phyloP scores from a whole-genome alignment of 2,797 vertebrate genomes.

The Micrastur ruficollis region DNA sequence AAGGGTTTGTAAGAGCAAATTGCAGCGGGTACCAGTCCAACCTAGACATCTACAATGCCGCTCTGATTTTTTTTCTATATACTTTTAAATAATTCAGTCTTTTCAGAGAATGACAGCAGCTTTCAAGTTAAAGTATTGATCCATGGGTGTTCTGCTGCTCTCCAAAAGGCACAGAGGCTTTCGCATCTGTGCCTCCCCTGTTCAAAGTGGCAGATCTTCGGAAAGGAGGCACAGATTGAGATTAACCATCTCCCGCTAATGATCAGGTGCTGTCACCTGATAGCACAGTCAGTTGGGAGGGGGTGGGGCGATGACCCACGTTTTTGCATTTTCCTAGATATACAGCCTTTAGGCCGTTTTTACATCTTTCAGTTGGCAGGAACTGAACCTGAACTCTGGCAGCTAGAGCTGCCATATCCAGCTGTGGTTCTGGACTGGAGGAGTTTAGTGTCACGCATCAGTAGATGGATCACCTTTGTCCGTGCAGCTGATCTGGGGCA shows the following conservation, averaged over 20 bases:
- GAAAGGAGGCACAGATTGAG: not conserved
- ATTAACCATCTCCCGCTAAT: not conserved
- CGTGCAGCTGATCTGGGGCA: not conserved
- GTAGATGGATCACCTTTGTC: not conserved
- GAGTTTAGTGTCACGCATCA: rapidly evolving
- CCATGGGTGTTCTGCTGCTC: not conserved
- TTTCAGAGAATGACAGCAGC: not conserved
- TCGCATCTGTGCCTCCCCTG: rapidly evolving
- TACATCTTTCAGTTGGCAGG: not conserved
- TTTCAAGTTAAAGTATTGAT: slow-evolving; percentile 25
- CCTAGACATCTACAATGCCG: not conserved
- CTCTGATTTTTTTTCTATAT: not conserved
- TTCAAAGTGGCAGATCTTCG: not conserved
- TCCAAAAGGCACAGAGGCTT: not conserved
- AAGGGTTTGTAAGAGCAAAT: not conserved
- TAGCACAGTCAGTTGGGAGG: not conserved
- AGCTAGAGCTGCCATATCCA: not conserved
- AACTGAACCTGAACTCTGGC: not conserved
- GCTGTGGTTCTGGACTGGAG: not conserved
- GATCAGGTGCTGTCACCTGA: not conserved
- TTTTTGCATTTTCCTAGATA: not conserved
- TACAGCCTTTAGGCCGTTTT: not conserved
- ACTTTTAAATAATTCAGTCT: slow-evolving; percentile 9
- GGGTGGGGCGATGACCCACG: not conserved
- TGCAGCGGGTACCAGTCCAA: not conserved